Conservation (phyloP, 2,888 invertebrate genomes). For the Scaptomyza parva region DNA sequence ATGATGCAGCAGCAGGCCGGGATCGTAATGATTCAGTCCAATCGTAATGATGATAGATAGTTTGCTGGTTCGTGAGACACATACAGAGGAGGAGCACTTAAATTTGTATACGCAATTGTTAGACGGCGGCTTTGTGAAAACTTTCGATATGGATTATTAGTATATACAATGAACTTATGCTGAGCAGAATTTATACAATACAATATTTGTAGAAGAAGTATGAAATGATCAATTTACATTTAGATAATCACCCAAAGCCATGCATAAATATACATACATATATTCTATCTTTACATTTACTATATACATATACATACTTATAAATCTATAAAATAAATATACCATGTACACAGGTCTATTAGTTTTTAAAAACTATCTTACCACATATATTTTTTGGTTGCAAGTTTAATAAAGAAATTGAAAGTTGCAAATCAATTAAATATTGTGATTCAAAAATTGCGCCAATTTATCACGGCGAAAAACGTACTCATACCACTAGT, state of each 20-base stretch:
- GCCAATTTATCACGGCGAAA: not conserved
- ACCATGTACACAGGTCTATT: slow-evolving; percentile 24
- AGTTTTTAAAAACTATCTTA: slow-evolving; percentile 8
- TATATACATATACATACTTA: slow-evolving; percentile 15
- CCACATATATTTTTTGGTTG: slow-evolving; percentile 28
- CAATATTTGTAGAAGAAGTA: not conserved
- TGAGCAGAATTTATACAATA: slow-evolving; percentile 34
- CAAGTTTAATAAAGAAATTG: slow-evolving; percentile 27
- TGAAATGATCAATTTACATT: slow-evolving; percentile 39
- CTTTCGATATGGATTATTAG: slow-evolving; percentile 28
- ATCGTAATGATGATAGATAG: slow-evolving; percentile 17
- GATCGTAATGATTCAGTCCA: slow-evolving; percentile 5
- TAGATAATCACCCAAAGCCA: slow-evolving; percentile 13
- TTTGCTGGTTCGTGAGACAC: slow-evolving; percentile 45
- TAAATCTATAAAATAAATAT: slow-evolving; percentile 32
- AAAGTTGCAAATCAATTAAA: not conserved
- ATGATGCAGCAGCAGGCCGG: slow-evolving; percentile 40
- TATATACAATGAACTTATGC: slow-evolving; percentile 47
- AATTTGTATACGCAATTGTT: slow-evolving; percentile 37
- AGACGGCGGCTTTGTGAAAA: slow-evolving; percentile 29
- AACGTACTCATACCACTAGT: not conserved
- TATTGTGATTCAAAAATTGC: slow-evolving; percentile 19
- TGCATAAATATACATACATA: slow-evolving; percentile 14
- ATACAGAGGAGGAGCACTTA: slow-evolving; percentile 5
- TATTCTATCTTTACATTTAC: slow-evolving; percentile 27